These are phyloP conservation scores for Orchesella cincta DNA, from an alignment of 1,140 invertebrate genomes.

Conservation along the genomic window DNA sequence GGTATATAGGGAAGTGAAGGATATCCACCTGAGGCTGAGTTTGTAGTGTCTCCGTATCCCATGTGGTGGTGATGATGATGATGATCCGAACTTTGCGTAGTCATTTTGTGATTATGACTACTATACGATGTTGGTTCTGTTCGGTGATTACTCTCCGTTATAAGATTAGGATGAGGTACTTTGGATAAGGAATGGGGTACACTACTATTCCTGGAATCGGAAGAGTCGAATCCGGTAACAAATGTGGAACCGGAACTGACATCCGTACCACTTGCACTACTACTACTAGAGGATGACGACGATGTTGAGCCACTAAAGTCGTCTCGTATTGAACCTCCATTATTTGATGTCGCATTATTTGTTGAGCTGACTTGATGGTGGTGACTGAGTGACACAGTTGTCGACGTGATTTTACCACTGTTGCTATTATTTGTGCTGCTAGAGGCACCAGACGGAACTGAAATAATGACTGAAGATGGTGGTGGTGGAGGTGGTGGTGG, in stretches of 20 bases:
- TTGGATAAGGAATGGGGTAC: not conserved
- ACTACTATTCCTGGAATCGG: not conserved
- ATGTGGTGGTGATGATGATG: not conserved
- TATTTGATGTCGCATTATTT: not conserved
- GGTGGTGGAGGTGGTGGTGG: no score
- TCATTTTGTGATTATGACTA: not conserved
- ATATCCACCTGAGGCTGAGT: conserved; percentile 11
- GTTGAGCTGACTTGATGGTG: not conserved
- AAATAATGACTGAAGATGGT: no score
- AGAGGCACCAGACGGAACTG: no score
- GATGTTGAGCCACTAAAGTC: not conserved
- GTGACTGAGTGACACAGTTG: no score
- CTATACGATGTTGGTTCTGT: not conserved
- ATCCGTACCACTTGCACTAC: not conserved
- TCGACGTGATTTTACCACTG: no score
- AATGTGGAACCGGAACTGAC: conserved; percentile 1
- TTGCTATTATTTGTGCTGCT: no score
- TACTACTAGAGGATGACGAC: not conserved
- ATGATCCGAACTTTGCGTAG: not conserved
- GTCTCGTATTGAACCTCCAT: not conserved
- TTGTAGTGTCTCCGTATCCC: not conserved
- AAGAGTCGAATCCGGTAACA: conserved; percentile 15
- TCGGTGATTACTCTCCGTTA: not conserved
- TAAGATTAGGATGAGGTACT: not conserved
- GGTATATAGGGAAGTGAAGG: conserved; percentile 29